Evolutionary conservation across 2,113 vertebrate genomes (phyloP).

Genomic region (Pandion haliaetus): DNA sequence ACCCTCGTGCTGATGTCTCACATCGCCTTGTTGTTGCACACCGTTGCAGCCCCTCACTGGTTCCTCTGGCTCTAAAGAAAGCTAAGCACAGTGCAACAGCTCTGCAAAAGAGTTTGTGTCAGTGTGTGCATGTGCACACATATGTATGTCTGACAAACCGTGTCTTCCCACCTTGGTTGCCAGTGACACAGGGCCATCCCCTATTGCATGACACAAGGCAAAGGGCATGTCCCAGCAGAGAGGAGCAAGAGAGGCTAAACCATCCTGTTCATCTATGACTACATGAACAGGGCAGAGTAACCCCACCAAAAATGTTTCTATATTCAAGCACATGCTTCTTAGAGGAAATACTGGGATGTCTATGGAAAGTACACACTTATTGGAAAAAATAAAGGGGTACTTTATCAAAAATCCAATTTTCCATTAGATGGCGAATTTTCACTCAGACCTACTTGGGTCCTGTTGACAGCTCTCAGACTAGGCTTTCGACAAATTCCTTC

Average conservation of each 20-base stretch:
- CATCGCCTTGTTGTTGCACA: neutral
- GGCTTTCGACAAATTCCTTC: neutral
- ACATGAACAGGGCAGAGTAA: neutral
- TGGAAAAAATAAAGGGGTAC: neutral
- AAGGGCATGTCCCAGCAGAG: neutral
- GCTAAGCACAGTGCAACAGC: neutral
- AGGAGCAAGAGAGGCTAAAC: neutral
- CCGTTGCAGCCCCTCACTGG: neutral
- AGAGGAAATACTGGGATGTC: neutral
- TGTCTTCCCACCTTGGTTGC: neutral
- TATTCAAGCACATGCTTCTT: neutral
- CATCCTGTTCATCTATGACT: neutral
- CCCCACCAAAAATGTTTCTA: neutral
- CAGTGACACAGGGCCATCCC: neutral
- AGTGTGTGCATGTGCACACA: neutral
- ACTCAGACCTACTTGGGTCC: neutral
- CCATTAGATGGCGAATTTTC: neutral
- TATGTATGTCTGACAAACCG: neutral
- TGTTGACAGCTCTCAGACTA: neutral
- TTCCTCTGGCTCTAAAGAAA: neutral
- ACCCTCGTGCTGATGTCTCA: fast-evolving
- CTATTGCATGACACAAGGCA: neutral
- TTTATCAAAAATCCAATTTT: neutral
- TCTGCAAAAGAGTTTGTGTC: neutral
- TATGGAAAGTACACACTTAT: neutral